phyloP scores from a whole-genome alignment of 92 coral and sea anemone species.

The Parazoanthus swiftii region DNA sequence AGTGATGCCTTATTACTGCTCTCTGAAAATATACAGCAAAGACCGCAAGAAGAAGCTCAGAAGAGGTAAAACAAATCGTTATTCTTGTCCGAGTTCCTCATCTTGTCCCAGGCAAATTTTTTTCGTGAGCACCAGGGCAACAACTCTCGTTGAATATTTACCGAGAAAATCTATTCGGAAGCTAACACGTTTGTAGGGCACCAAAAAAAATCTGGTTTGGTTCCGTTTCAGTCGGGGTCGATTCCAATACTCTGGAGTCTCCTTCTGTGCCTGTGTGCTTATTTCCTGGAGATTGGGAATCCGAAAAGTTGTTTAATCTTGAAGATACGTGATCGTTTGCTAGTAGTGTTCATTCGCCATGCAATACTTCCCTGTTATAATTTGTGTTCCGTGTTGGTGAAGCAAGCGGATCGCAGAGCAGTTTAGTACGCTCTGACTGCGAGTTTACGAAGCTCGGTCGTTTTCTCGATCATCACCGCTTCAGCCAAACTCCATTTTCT shows the following conservation, averaged over 20 bases:
- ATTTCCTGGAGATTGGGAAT: not conserved
- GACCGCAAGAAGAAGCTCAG: conserved; percentile 35
- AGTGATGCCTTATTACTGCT: conserved; percentile 40
- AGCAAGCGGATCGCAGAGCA: not conserved
- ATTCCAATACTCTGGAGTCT: not conserved
- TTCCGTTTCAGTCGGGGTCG: conserved; percentile 18
- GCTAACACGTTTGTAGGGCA: conserved; percentile 13
- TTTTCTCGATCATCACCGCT: conserved; percentile 5
- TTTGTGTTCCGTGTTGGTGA: conserved; percentile 39
- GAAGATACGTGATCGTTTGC: not conserved
- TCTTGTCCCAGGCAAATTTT: conserved; percentile 22
- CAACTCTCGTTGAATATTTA: conserved; percentile 33
- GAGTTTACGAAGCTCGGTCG: not conserved
- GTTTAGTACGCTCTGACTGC: not conserved
- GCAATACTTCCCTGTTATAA: conserved; percentile 40
- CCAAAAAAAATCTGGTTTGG: conserved; percentile 22
- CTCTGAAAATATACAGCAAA: conserved; percentile 41
- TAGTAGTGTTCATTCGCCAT: conserved; percentile 14
- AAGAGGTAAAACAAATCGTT: conserved; percentile 18
- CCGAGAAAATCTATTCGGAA: conserved; percentile 35
- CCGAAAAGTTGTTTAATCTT: not conserved
- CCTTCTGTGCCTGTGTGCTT: not conserved
- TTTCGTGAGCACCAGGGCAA: conserved; percentile 40
- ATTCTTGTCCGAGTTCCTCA: not conserved
- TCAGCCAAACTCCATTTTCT: not conserved